Base-by-base conservation (phyloP, 1,140 invertebrate species). In the Atta colombica region DNA sequence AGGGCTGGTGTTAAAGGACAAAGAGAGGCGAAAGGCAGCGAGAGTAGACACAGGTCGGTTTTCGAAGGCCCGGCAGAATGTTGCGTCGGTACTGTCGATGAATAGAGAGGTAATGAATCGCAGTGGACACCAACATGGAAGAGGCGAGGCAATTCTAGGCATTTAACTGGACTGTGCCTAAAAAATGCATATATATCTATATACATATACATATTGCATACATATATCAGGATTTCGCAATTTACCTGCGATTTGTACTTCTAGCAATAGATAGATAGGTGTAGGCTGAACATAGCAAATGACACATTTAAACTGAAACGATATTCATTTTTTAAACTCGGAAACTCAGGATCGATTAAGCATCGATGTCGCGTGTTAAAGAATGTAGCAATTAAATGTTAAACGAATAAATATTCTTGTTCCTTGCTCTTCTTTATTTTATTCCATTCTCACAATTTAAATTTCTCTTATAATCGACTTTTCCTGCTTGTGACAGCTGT, bases 91-190 rank as follows among this genome's bases (percentile, higher is more conserved):
- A 92, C 92, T 91, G 92, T 94, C 94, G 93, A 93, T 94, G 94
- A 95, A 95, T 94, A 95, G 94, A 94, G 93, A 95, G 93, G 92
- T 95, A 95, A 95, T 95, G 94, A 94, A 95, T 95, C 93, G 93
- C 93, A 93, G 90, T 93, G 94, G 94, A 94, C 94, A 95, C 92
- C 90, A 93, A 95, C 94, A 95, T 91, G 94, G 91, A 95, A 95
- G 93, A 94, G 94, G 94, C 94, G 94, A 95, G 94, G 92, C 94
- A 91, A 93, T 92, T 92, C 92, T 91, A 92, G 91, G 92, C 91
- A 90, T 92, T 92, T 92, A 88, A 75, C 92, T 93, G 92, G 88
- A 91, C 88, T 88, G 90, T 89, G 88, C 87, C 82, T 88, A 92
- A 92, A 94, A 95, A 95, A 94, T 60, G 51, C 14, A 58, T 93